Evolutionary conservation across 1,140 invertebrate species (phyloP).

Genomic region (Sinonovacula constricta): DNA sequence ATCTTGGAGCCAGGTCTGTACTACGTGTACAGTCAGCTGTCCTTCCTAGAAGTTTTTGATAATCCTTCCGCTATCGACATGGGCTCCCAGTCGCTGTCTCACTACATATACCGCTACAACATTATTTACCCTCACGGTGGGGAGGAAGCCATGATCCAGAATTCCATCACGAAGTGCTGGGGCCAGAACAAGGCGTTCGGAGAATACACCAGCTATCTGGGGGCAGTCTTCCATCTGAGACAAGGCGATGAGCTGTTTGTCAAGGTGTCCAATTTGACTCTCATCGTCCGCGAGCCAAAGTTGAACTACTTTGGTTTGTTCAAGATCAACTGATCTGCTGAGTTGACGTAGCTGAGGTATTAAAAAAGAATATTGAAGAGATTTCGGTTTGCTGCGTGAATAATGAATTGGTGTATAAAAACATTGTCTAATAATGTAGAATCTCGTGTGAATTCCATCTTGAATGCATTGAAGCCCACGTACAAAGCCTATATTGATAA

Average conservation of each 20-base stretch:
- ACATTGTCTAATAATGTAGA: too few relatives aligned
- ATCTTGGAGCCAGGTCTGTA: constrained; percentile 69
- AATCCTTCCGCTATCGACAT: constrained; percentile 38
- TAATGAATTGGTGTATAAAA: too few relatives aligned
- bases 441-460: too few relatives aligned
- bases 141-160: constrained; percentile 72
- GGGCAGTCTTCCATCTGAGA: constrained; percentile 70
- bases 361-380: too few relatives aligned
- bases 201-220: constrained; percentile 73
- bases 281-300: constrained; percentile 68
- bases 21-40: constrained; percentile 72
- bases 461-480: too few relatives aligned
- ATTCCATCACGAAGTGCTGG: constrained; percentile 73
- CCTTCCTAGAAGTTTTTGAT: constrained; percentile 68
- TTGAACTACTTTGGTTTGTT: constrained; percentile 74
- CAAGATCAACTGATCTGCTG: constrained; percentile 58
- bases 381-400: too few relatives aligned
- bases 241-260: constrained; percentile 72
- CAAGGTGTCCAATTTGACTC: constrained; percentile 73
- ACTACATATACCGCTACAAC: constrained; percentile 74
- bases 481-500: too few relatives aligned
- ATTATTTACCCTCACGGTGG: constrained; percentile 72
- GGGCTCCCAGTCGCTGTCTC: constrained; percentile 62
- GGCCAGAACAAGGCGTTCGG: constrained; percentile 68
- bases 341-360: too few relatives aligned